These are phyloP conservation scores for Proterorhinus semilunaris DNA, from an alignment of 2,113 vertebrate species.

Conservation along the genomic window DNA sequence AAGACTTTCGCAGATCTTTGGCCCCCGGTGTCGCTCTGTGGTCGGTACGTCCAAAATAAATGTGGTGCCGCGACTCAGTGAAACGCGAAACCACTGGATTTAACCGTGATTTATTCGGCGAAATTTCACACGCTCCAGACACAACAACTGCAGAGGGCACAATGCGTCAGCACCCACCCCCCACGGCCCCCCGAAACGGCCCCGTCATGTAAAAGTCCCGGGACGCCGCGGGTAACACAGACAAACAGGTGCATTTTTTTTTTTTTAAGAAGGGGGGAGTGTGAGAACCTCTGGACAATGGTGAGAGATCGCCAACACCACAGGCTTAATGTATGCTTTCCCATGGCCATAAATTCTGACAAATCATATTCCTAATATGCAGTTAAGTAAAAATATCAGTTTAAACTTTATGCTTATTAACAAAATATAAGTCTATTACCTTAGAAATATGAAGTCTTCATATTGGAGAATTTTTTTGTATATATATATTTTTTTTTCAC, in stretches of 20 bases:
- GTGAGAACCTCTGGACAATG: constrained; percentile 58
- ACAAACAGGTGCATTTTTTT: constrained; percentile 52
- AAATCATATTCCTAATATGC: too few relatives aligned
- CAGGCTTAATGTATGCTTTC: constrained; percentile 55
- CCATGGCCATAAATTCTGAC: constrained; percentile 34
- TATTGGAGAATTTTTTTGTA: too few relatives aligned
- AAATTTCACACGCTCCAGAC: constrained; percentile 37
- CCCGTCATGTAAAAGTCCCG: constrained; percentile 13
- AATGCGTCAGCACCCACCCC: too few relatives aligned
- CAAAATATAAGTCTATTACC: too few relatives aligned
- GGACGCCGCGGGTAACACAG: constrained; percentile 43
- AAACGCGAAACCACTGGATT: constrained; percentile 28
- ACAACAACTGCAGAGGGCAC: constrained; percentile 51
- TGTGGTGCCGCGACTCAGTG: constrained; percentile 35
- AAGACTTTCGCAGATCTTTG: constrained; percentile 63
- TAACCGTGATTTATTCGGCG: constrained; percentile 44
- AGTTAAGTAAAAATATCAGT: too few relatives aligned
- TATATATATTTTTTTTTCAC: too few relatives aligned
- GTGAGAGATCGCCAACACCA: constrained; percentile 58
- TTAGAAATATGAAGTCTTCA: too few relatives aligned
- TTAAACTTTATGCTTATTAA: too few relatives aligned
- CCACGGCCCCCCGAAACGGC: constrained; percentile 21
- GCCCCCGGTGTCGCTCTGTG: constrained; percentile 23
- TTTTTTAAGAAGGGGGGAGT: constrained; percentile 20
- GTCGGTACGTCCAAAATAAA: constrained; percentile 56